Evolutionary conservation across 2,113 vertebrate genomes (phyloP).

Genomic region (Protomyctophum bolini): DNA sequence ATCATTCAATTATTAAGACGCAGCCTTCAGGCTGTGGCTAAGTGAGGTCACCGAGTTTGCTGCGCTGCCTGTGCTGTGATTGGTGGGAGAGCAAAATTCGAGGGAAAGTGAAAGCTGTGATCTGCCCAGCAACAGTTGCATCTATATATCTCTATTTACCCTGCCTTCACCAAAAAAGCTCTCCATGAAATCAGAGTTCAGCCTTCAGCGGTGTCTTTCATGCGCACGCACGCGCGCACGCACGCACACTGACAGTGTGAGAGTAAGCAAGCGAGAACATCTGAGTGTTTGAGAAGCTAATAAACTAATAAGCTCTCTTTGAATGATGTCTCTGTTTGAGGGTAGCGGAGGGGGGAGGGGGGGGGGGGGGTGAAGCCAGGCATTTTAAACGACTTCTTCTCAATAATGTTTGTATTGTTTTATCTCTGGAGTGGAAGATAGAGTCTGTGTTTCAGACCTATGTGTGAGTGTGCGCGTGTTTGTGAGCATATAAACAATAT

Average conservation of each 20-base stretch:
- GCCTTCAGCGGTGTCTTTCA: slow-evolving; percentile 25
- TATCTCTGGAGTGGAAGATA: too few relatives aligned
- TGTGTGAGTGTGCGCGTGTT: not conserved
- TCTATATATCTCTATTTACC: slow-evolving; percentile 32
- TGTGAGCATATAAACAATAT: not conserved
- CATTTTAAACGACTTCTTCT: not conserved
- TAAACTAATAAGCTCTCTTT: slow-evolving; percentile 12
- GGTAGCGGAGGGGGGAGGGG: not conserved
- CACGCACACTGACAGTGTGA: not conserved
- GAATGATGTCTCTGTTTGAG: slow-evolving; percentile 20
- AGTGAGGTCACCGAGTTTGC: slow-evolving; percentile 11
- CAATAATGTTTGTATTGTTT: not conserved
- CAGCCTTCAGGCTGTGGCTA: not conserved
- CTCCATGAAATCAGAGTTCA: slow-evolving; percentile 4
- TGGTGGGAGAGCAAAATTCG: slow-evolving; percentile 24
- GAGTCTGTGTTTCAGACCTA: not conserved
- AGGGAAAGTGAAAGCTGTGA: not conserved
- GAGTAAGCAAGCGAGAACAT: slow-evolving; percentile 9
- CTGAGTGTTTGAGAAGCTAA: slow-evolving; percentile 1
- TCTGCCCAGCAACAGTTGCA: slow-evolving; percentile 47
- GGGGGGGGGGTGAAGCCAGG: not conserved
- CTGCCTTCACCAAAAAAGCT: slow-evolving; percentile 9
- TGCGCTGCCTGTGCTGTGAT: slow-evolving; percentile 30
- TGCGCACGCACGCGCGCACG: not conserved
- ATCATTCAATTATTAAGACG: slow-evolving; percentile 1